phyloP scores from a whole-genome alignment of 2,888 invertebrate genomes.

The Imbricaverruca yamaguchii region DNA sequence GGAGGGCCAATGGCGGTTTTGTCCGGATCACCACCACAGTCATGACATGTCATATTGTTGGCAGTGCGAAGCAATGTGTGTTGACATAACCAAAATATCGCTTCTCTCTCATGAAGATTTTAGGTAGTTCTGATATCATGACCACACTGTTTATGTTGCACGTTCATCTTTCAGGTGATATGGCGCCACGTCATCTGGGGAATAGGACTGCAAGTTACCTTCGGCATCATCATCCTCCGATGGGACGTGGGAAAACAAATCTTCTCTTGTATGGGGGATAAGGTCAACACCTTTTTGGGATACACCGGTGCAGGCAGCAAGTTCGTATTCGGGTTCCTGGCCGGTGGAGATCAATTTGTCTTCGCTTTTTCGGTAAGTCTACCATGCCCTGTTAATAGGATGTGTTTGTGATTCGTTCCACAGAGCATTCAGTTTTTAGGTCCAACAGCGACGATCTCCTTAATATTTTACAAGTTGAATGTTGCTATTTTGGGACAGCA shows the following conservation, averaged over 20 bases:
- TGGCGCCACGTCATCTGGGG: slow-evolving; percentile 78
- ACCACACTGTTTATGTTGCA: too few relatives aligned
- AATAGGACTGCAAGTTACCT: slow-evolving; percentile 68
- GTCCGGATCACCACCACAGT: too few relatives aligned
- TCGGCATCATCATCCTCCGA: slow-evolving; percentile 76
- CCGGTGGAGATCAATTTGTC: slow-evolving; percentile 32
- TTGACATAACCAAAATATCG: too few relatives aligned
- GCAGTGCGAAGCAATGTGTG: too few relatives aligned
- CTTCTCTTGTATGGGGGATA: slow-evolving; percentile 57
- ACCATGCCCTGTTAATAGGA: too few relatives aligned
- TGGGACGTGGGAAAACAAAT: slow-evolving; percentile 69
- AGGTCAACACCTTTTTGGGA: slow-evolving; percentile 65
- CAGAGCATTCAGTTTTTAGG: slow-evolving; percentile 13
- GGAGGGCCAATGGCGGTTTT: too few relatives aligned
- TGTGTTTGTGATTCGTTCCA: not conserved
- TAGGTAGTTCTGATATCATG: too few relatives aligned
- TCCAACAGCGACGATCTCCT: not conserved
- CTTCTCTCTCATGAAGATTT: too few relatives aligned
- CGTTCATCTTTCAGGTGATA: slow-evolving; percentile 48
- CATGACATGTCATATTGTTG: too few relatives aligned
- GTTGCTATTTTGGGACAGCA: too few relatives aligned
- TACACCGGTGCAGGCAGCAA: slow-evolving; percentile 70
- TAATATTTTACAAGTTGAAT: too few relatives aligned
- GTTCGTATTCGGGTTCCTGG: slow-evolving; percentile 67
- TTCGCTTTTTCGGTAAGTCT: slow-evolving; percentile 77